phyloP scores from a whole-genome alignment of 2,888 invertebrate genomes.

The Nomada hirtipes region DNA sequence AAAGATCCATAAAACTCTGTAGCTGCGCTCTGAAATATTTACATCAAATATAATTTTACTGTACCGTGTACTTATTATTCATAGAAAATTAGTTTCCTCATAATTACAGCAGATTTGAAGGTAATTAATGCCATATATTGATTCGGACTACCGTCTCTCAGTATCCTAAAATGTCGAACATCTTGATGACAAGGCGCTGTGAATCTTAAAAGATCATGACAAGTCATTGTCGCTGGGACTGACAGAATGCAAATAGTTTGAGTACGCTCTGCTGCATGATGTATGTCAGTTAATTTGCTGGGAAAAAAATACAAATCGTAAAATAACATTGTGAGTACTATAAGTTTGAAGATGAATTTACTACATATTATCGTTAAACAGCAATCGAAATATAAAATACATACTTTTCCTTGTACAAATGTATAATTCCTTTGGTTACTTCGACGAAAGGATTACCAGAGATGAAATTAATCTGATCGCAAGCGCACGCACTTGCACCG shows the following conservation, averaged over 20 bases:
- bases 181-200: conserved; percentile 96
- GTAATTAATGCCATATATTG: conserved; percentile 99
- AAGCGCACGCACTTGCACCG: conserved; percentile 73
- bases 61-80: conserved; percentile 10
- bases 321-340: not conserved
- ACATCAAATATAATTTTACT: conserved; percentile 6
- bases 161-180: conserved; percentile 95
- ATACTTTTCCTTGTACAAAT: conserved; percentile 98
- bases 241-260: conserved; percentile 95
- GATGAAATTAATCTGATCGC: conserved; percentile 87
- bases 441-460: conserved; percentile 99
- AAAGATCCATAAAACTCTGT: conserved; percentile 96
- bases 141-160: conserved; percentile 96
- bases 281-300: conserved; percentile 91
- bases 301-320: conserved; percentile 64
- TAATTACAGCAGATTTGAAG: conserved; percentile 84
- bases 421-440: conserved; percentile 97
- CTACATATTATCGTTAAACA: conserved; percentile 5
- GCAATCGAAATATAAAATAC: conserved; percentile 73
- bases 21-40: conserved; percentile 88
- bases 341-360: not conserved
- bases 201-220: conserved; percentile 96
- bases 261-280: conserved; percentile 89
- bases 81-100: conserved; percentile 16
- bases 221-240: conserved; percentile 95